A percentile compares a stretch with the other conserved stretches of the same genome.
Evolutionary conservation across 2,888 invertebrate genomes (phyloP).

Genomic region (Ichneumoninae sp.): DNA sequence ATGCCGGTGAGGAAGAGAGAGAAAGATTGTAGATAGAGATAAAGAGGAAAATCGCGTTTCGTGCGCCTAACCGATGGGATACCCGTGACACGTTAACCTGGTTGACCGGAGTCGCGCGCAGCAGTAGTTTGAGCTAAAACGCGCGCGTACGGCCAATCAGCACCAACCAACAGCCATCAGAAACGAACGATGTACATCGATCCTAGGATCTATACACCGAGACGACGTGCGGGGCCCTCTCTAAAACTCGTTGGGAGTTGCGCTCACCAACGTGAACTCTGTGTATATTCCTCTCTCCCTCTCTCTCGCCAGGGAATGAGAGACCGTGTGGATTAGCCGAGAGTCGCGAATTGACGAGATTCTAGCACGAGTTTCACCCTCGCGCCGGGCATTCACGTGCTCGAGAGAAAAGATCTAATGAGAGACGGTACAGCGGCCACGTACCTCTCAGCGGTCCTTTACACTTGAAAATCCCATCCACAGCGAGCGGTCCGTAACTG

Average conservation of each 20-base stretch:
- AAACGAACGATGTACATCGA: slow-evolving; percentile 29
- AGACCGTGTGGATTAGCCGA: slow-evolving; percentile 72
- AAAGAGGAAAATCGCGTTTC: slow-evolving; percentile 70
- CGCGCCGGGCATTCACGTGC: slow-evolving; percentile 52
- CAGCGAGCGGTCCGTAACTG: neutral
- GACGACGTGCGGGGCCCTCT: neutral
- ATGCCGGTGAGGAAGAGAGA: slow-evolving; percentile 41
- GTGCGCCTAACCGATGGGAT: slow-evolving; percentile 67
- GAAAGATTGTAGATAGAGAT: slow-evolving; percentile 33
- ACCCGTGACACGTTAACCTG: slow-evolving; percentile 79
- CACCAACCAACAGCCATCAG: slow-evolving; percentile 6
- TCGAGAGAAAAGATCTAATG: slow-evolving; percentile 53
- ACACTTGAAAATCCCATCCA: neutral
- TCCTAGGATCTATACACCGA: slow-evolving; percentile 9
- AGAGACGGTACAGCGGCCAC: neutral
- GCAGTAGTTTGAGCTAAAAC: slow-evolving; percentile 18
- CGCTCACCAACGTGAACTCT: slow-evolving; percentile 6
- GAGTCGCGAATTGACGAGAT: slow-evolving; percentile 78
- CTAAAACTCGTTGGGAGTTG: slow-evolving; percentile 30
- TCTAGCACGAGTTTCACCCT: slow-evolving; percentile 78
- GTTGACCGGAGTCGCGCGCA: slow-evolving; percentile 71
- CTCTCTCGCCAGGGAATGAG: slow-evolving; percentile 10
- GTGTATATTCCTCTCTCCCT: neutral
- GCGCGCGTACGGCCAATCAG: slow-evolving; percentile 34
- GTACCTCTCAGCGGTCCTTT: neutral